These are phyloP conservation scores for Ceratosolen fusciceps DNA, from an alignment of 1,140 invertebrate species.

Conservation along the genomic window DNA sequence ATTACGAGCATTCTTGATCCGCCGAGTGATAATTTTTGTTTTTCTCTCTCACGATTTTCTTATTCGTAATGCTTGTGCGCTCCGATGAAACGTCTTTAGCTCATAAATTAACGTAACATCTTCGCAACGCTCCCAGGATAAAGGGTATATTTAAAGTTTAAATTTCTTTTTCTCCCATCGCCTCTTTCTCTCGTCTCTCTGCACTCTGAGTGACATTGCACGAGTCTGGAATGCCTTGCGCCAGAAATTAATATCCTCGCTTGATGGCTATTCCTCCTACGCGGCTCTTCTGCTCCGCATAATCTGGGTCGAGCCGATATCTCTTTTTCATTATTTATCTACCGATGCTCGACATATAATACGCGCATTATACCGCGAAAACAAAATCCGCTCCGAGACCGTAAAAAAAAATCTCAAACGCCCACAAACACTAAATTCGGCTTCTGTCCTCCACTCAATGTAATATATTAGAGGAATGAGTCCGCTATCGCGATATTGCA, in stretches of 20 bases:
- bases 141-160: slow-evolving; percentile 1
- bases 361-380: not conserved
- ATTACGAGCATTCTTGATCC: not conserved
- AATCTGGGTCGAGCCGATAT: slow-evolving; percentile 26
- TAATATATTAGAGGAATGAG: not conserved
- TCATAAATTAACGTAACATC: not conserved
- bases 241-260: slow-evolving; percentile 32
- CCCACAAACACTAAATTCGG: not conserved
- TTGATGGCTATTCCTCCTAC: slow-evolving; percentile 18
- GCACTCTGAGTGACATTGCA: not conserved
- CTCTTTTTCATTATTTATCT: slow-evolving; percentile 1
- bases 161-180: not conserved
- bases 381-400: not conserved
- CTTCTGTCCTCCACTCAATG: not conserved
- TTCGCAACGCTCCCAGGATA: not conserved
- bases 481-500: not conserved
- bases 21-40: not conserved
- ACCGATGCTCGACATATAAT: not conserved
- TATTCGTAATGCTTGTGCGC: not conserved
- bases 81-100: not conserved
- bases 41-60: not conserved
- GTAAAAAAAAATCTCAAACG: not conserved
- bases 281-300: not conserved
- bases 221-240: slow-evolving; percentile 22
- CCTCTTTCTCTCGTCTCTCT: not conserved